phyloP scores from a whole-genome alignment of 2,797 vertebrate species.

The Odontamblyopus lacepedii region DNA sequence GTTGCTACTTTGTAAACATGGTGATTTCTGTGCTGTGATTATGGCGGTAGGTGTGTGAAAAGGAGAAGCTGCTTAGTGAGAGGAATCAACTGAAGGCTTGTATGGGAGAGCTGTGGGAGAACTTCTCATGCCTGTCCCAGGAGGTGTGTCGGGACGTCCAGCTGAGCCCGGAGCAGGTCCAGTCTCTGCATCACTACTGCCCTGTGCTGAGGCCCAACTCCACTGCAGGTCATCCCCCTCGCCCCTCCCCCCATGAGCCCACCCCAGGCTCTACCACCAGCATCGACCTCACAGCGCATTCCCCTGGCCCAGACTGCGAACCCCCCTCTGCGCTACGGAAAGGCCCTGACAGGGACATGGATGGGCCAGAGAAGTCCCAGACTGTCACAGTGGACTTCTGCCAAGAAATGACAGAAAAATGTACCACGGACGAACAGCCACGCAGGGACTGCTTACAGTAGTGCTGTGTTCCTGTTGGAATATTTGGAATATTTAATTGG shows the following conservation, averaged over 20 bases:
- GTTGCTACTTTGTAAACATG: background rate
- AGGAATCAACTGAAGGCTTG: constrained; percentile 97
- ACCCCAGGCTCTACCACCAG: constrained; percentile 79
- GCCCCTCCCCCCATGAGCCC: constrained; percentile 57
- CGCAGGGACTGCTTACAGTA: constrained; percentile 92
- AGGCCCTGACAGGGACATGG: constrained; percentile 75
- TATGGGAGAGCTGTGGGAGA: constrained; percentile 98
- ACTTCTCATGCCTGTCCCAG: constrained; percentile 97
- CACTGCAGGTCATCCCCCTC: constrained; percentile 67
- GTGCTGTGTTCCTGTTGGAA: constrained; percentile 50
- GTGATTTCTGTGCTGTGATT: constrained; percentile 2
- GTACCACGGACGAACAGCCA: constrained; percentile 97
- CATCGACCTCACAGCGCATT: constrained; percentile 83
- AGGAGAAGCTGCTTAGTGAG: constrained; percentile 96
- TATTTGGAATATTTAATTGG: constrained; percentile 73
- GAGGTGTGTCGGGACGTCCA: constrained; percentile 97
- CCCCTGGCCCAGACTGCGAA: constrained; percentile 78
- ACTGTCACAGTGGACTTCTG: constrained; percentile 98
- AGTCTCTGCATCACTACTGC: constrained; percentile 94
- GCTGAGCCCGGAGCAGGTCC: constrained; percentile 94
- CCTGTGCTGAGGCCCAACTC: constrained; percentile 89
- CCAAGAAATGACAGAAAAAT: constrained; percentile 99
- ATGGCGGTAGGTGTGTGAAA: constrained; percentile 88
- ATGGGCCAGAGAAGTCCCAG: constrained; percentile 85
- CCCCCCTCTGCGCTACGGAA: constrained; percentile 72